Base-by-base conservation (phyloP, 1,140 invertebrate species). In the Goniozus legneri region DNA sequence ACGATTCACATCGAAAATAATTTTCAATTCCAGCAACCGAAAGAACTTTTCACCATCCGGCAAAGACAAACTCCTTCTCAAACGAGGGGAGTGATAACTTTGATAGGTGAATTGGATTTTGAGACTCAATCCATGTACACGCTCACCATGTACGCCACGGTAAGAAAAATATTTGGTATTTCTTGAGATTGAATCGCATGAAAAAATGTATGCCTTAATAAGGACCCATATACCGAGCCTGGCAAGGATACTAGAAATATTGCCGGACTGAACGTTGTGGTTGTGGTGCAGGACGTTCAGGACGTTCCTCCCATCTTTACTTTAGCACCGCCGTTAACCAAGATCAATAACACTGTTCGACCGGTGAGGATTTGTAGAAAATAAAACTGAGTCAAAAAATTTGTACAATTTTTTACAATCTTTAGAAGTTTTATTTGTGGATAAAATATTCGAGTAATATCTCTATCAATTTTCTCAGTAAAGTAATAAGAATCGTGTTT, bases 291-390 rank as follows among this genome's bases (percentile, higher is more conserved):
- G 61, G 91, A 94, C 65, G 84, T 91, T 1, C 90, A 93, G 64
- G 91, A 94, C 59, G 87, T 88, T 39, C 87, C 89, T 2, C 91
- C 91, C 1, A 81, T 91, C 34, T 94, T 92, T 67, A 88, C 86
- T 1, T 64, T 85, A 36, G 86, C 88, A 10, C 87, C 90, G 1
- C 88, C 89, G 8, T 82, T 91, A 30, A 91, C 90, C 0, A 82
- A 83, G 41, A 67, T 76, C 41, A 75, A 74, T 20, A 74, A 72
- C 46, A 69, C 69, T 3, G 47, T 75, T 38, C 71, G 71, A 47
- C 54, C 59, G 13, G 72, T 75, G 55, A 57, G 67, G n/a, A n/a
- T n/a, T n/a, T n/a, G n/a, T n/a, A 52, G n/a, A n/a, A n/a, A n/a
- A n/a, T 21, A 2, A 31, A 27, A 40, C 30, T 37, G 15, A 41